A percentile compares a stretch with the other conserved stretches of the same genome.
Evolutionary conservation across 2,888 invertebrate genomes (phyloP).

Genomic region (Drosophila engyochracea): DNA sequence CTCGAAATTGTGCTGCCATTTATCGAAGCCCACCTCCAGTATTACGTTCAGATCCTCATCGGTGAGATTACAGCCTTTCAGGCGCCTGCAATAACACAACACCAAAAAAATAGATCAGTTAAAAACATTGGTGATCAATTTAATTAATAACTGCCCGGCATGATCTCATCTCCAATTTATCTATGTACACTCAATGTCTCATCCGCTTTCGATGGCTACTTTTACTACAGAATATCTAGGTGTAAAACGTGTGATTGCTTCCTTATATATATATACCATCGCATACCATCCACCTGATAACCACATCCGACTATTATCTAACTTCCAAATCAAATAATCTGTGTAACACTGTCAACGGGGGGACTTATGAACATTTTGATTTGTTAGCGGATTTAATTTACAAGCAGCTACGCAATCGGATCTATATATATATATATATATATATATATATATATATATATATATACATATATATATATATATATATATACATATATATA

Average conservation of each 20-base stretch:
- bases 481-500: not conserved
- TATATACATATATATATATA: not conserved
- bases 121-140: not conserved
- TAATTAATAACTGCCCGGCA: not conserved
- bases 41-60: conserved; percentile 90
- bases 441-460: too few species aligned
- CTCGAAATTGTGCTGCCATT: conserved; percentile 85
- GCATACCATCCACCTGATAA: not conserved
- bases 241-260: too few species aligned
- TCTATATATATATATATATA: not conserved
- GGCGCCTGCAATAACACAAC: conserved; percentile 87
- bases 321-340: not conserved
- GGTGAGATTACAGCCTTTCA: conserved; percentile 91
- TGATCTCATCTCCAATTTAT: not conserved
- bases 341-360: not conserved
- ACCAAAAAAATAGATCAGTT: not conserved
- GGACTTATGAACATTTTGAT: not conserved
- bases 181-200: not conserved
- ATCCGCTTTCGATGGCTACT: not conserved
- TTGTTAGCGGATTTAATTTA: not conserved
- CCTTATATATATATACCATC: too few species aligned
- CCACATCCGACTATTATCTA: not conserved
- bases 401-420: not conserved
- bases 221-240: not conserved
- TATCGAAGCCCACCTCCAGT: conserved; percentile 86